These are phyloP conservation scores for Vesta saturnalis DNA, from an alignment of 2,888 invertebrate genomes.

Conservation along the genomic window DNA sequence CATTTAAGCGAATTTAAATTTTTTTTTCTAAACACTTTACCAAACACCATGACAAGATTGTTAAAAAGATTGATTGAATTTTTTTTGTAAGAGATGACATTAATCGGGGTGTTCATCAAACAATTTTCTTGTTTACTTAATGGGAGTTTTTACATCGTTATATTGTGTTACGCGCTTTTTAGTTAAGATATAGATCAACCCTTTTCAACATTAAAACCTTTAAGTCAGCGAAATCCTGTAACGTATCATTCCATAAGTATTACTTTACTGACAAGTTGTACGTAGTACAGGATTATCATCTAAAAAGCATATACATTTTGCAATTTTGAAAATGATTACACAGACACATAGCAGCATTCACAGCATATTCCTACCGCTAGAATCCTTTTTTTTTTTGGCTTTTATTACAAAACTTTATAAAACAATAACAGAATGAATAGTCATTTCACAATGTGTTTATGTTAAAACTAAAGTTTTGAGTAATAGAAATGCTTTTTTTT, in stretches of 20 bases:
- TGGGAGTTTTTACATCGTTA: no score
- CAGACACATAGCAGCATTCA: neutral
- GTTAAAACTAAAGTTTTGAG: neutral
- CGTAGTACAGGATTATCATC: neutral
- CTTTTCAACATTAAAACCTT: constrained; percentile 8
- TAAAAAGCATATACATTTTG: neutral
- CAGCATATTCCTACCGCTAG: neutral
- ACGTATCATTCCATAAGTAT: neutral
- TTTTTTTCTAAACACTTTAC: no score
- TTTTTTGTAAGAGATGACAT: neutral
- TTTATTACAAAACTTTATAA: neutral
- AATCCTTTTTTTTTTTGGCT: neutral
- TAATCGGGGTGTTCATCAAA: no score
- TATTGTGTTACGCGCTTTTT: no score
- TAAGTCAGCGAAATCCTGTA: constrained; percentile 8
- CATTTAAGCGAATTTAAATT: neutral
- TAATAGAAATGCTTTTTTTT: no score
- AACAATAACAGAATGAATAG: neutral
- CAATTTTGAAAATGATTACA: neutral
- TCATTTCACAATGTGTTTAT: neutral
- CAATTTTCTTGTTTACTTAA: neutral
- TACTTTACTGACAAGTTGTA: neutral
- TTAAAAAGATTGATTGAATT: neutral
- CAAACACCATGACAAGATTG: no score
- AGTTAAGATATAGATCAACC: constrained; percentile 4